These are phyloP conservation scores for Ictidomys tridecemlineatus DNA, from an alignment of 2,113 vertebrate species.

Conservation along the genomic window DNA sequence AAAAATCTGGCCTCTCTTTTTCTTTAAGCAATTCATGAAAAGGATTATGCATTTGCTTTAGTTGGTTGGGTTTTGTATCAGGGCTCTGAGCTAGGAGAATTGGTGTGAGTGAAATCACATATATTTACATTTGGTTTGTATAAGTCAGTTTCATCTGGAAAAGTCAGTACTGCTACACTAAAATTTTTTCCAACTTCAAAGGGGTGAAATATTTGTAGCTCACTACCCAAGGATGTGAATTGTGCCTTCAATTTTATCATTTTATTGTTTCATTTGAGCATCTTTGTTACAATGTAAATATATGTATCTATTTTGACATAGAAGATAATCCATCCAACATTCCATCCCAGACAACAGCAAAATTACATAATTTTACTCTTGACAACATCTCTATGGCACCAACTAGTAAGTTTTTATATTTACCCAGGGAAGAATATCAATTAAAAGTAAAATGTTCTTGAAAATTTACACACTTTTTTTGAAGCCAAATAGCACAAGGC, in stretches of 20 bases:
- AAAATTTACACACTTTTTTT: neutral
- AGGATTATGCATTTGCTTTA: conserved; percentile 42
- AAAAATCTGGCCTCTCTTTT: neutral
- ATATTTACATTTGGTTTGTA: neutral
- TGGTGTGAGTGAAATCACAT: conserved; percentile 59
- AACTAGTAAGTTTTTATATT: neutral
- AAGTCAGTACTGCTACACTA: neutral
- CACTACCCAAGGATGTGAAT: neutral
- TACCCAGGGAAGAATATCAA: conserved; percentile 20
- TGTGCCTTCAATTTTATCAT: neutral
- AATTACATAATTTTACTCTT: neutral
- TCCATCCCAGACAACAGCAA: neutral
- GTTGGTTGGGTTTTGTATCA: neutral
- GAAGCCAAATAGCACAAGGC: neutral
- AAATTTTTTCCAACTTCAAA: conserved; percentile 8
- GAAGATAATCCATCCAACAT: neutral
- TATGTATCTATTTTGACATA: conserved; percentile 11
- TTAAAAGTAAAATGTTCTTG: neutral
- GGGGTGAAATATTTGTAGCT: conserved; percentile 2
- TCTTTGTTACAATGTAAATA: conserved; percentile 8
- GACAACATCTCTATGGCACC: neutral
- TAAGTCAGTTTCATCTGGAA: conserved; percentile 40
- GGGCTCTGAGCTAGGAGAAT: neutral
- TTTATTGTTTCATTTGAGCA: conserved; percentile 31
- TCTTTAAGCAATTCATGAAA: neutral